Conservation (phyloP, 2,113 vertebrate species). For the Hypocryptadius cinnamomeus region DNA sequence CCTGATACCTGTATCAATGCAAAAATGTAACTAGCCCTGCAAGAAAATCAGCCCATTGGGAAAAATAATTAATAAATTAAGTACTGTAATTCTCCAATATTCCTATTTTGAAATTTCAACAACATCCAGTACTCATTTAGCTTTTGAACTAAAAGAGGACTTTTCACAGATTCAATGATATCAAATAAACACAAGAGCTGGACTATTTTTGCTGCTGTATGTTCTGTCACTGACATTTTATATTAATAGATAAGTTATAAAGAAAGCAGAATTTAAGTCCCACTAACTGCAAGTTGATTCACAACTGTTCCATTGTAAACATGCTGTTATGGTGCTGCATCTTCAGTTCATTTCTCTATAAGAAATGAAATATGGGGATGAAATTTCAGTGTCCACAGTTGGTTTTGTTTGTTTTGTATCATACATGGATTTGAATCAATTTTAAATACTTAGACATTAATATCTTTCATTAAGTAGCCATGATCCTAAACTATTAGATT, state of each 20-base stretch:
- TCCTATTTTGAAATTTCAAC: background rate
- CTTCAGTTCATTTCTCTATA: background rate
- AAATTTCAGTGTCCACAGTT: background rate
- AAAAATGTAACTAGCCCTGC: background rate
- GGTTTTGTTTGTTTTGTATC: background rate
- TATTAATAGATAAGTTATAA: background rate
- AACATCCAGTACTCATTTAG: background rate
- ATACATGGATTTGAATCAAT: background rate
- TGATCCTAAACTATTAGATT: background rate
- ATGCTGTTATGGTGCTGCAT: background rate
- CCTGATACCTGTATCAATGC: background rate
- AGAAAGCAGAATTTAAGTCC: background rate
- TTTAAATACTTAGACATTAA: background rate
- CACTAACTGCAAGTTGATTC: conserved; percentile 18
- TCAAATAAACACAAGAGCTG: conserved; percentile 71
- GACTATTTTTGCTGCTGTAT: conserved; percentile 53
- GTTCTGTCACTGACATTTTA: conserved; percentile 42
- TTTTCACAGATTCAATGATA: background rate
- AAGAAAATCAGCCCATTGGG: background rate
- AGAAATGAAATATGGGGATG: background rate
- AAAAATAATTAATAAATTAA: background rate
- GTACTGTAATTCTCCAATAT: background rate
- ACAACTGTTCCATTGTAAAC: background rate
- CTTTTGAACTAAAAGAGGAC: conserved; percentile 6
- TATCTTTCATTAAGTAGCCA: background rate